Conservation (phyloP, 2,797 vertebrate species). For the Tiaroga cobitis region DNA sequence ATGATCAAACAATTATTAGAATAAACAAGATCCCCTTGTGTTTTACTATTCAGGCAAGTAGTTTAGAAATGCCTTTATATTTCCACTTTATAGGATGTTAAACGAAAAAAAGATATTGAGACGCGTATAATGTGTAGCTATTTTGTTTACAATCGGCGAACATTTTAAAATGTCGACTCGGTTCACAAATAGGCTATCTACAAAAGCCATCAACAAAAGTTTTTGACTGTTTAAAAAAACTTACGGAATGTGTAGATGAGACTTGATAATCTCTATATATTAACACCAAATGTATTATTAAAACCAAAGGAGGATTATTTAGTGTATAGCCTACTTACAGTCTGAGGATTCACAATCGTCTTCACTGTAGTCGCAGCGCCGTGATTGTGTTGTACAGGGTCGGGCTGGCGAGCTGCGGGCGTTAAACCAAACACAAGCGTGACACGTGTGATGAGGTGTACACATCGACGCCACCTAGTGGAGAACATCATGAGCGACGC, state of each 20-base stretch:
- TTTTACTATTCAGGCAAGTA: not conserved
- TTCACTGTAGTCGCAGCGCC: not conserved
- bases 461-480: conserved; percentile 19
- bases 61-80: not conserved
- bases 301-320: not conserved
- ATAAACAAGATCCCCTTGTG: not conserved
- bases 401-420: not conserved
- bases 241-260: not conserved
- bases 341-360: not conserved
- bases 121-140: not conserved
- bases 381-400: conserved; percentile 17
- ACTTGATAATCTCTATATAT: not conserved
- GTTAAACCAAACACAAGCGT: not conserved
- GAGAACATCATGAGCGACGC: not conserved
- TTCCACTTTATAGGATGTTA: not conserved
- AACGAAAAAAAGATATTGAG: not conserved
- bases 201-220: not conserved
- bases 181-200: not conserved
- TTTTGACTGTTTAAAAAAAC: not conserved
- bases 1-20: not conserved
- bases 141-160: not conserved
- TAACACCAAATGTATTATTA: not conserved
- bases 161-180: not conserved
- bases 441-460: conserved; percentile 9
- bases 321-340: conserved; percentile 11